These are phyloP conservation scores for Cotesia chilonis DNA, from an alignment of 1,140 invertebrate species.

Conservation along the genomic window DNA sequence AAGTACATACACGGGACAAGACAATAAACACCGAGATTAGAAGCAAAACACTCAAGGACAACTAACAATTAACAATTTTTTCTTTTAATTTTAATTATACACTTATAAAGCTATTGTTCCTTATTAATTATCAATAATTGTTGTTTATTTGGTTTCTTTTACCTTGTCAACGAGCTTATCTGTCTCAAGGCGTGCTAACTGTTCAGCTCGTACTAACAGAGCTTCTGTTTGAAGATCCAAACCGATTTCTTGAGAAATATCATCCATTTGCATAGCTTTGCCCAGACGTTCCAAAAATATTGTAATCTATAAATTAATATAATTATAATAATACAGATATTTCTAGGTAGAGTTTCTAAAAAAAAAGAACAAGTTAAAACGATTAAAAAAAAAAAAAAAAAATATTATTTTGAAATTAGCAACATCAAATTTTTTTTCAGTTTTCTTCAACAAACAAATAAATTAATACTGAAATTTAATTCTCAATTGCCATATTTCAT, in stretches of 20 bases:
- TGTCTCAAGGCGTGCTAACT: slow-evolving; percentile 78
- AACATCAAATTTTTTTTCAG: too few species aligned
- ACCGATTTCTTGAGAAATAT: slow-evolving; percentile 79
- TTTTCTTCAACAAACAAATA: too few species aligned
- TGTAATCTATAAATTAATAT: slow-evolving; percentile 69
- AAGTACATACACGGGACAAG: slow-evolving; percentile 31
- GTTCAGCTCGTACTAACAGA: slow-evolving; percentile 78
- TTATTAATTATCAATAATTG: neutral
- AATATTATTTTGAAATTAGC: too few species aligned
- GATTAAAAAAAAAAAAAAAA: too few species aligned
- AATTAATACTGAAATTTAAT: too few species aligned
- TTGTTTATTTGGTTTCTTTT: slow-evolving; percentile 44
- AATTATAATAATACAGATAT: too few species aligned
- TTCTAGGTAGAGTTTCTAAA: too few species aligned
- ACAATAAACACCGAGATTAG: slow-evolving; percentile 25
- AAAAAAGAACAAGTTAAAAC: too few species aligned
- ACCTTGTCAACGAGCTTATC: slow-evolving; percentile 82
- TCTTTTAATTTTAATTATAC: neutral
- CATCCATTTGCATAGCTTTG: slow-evolving; percentile 78
- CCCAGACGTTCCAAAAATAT: slow-evolving; percentile 78
- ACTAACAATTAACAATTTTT: slow-evolving; percentile 17
- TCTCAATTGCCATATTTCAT: too few species aligned
- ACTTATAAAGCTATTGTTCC: neutral
- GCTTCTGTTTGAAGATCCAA: slow-evolving; percentile 82
- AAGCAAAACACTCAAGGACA: slow-evolving; percentile 32